Evolutionary conservation across 2,113 vertebrate genomes (phyloP), one percentile per base, ranked within the genome.

Genomic region (Chaetops frenatus): DNA sequence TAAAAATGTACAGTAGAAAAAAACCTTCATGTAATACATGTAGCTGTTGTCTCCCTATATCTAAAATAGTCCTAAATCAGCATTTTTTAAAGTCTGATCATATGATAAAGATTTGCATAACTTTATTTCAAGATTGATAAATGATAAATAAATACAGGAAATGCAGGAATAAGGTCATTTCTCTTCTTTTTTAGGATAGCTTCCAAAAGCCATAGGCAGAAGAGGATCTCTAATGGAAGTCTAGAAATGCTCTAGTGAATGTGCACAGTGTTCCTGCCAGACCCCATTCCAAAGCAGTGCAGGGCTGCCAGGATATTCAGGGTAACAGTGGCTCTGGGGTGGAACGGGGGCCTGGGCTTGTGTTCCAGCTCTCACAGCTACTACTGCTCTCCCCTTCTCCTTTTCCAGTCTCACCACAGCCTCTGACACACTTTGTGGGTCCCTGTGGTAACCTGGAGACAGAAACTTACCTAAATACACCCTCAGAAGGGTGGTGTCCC

Each of bases 271-370:
- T 74, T 94, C 57, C 61, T 42, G 81, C 42, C 36, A 45, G 72
- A 48, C 36, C 28, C 67, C 50, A 15, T 54, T 28, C 35, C 51
- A 10, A 13, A 40, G 21, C 56, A 35, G 17, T 29, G 25, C n/a
- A 36, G 78, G 29, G 28, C 6, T 38, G 58, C 62, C 62, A 29
- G 51, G 61, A 21, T 54, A 2, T 40, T 35, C 61, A 44, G 79
- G 62, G 53, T 23, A 25, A 33, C 0, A 14, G 11, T 7, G 44
- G 13, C 38, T 6, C 38, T 15, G 56, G 1, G 56, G 4, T 12
- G n/a, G 4, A 16, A 25, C 2, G 1, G 53, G 47, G 80, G 22
- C 36, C 69, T 5, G 36, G 62, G 50, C 53, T 93, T 9, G 0
- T 7, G 2, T 74, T 81, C 45, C 78, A 54, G 61, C 92, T 81